Evolutionary conservation across 2,113 vertebrate genomes (phyloP).

Genomic region (Tachysurus fulvidraco): DNA sequence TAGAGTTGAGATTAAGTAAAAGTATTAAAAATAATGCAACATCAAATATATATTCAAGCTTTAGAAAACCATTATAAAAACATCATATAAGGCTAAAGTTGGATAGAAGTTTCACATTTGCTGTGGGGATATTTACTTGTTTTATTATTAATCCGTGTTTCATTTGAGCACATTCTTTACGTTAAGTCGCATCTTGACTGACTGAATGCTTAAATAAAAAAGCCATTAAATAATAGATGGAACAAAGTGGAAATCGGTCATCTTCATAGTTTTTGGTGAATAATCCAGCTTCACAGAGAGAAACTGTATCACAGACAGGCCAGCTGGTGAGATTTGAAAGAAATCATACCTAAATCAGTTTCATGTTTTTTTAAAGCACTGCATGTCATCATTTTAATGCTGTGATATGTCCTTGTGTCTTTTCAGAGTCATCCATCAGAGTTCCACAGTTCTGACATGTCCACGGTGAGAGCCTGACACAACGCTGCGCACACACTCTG

Average conservation of each 20-base stretch:
- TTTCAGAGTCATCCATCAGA: constrained; percentile 67
- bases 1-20: neutral
- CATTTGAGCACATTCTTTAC: neutral
- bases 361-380: neutral
- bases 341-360: neutral
- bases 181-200: neutral
- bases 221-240: no score
- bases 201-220: neutral
- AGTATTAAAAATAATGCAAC: neutral
- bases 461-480: constrained; percentile 57
- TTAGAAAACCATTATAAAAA: neutral
- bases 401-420: neutral
- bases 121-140: neutral
- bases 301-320: neutral
- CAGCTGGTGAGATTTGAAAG: neutral
- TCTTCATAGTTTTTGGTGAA: neutral
- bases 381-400: neutral
- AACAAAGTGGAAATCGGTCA: neutral
- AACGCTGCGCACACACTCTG: constrained; percentile 74
- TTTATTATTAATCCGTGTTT: neutral
- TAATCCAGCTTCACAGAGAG: neutral
- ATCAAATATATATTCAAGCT: neutral
- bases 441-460: constrained; percentile 79
- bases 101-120: neutral
- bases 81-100: neutral